phyloP scores from a whole-genome alignment of 2,888 invertebrate species.

The Tanypteryx hageni region DNA sequence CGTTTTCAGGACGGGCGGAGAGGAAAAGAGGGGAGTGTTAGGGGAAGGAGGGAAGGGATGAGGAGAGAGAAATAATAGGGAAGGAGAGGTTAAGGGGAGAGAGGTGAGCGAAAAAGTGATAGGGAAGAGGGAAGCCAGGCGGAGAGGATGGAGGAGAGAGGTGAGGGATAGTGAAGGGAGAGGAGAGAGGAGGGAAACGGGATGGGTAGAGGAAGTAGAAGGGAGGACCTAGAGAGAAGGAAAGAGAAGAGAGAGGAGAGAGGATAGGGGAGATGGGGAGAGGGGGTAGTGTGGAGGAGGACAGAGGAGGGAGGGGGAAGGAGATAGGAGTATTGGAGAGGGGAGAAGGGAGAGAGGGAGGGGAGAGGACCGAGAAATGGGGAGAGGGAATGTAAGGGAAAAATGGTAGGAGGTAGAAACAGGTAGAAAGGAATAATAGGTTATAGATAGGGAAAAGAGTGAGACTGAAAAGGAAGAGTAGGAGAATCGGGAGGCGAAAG shows the following conservation, averaged over 20 bases:
- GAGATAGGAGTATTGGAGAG: background rate
- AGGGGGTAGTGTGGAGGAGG: background rate
- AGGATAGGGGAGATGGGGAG: background rate
- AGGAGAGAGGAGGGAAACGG: background rate
- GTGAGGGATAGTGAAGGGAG: background rate
- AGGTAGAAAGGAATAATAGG: background rate
- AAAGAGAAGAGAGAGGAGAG: background rate
- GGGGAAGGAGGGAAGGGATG: background rate
- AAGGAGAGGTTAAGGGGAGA: background rate
- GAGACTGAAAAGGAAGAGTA: too few species aligned
- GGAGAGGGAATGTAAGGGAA: background rate
- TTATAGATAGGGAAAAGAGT: too few species aligned
- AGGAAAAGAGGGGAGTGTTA: background rate
- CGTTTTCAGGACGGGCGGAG: background rate
- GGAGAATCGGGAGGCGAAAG: background rate
- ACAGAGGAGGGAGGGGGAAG: background rate
- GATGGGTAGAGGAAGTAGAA: too few species aligned
- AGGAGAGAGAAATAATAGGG: too few species aligned
- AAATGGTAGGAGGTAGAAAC: background rate
- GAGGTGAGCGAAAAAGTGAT: background rate
- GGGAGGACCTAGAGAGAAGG: background rate
- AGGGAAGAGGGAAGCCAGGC: background rate
- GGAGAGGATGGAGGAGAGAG: too few species aligned
- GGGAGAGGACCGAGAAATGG: background rate
- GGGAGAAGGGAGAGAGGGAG: background rate